Evolutionary conservation across 1,140 invertebrate species (phyloP).

Genomic region (Lerema accius): DNA sequence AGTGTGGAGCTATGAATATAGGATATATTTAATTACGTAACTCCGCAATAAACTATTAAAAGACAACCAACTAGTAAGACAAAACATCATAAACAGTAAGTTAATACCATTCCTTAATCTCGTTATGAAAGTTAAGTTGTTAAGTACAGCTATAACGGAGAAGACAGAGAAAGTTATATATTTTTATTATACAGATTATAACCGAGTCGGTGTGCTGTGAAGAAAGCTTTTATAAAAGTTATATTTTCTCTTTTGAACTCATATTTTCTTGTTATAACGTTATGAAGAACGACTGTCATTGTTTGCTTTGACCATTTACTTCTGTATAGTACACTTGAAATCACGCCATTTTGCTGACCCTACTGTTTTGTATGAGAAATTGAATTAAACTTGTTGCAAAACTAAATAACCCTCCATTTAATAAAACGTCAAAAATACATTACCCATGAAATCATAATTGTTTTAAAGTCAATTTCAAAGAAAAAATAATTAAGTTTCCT

Average conservation of each 20-base stretch:
- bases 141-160: slow-evolving; percentile 17
- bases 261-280: slow-evolving; percentile 2
- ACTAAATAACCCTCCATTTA: too few relatives aligned
- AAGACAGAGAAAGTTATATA: slow-evolving; percentile 27
- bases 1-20: too few relatives aligned
- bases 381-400: too few relatives aligned
- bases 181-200: slow-evolving; percentile 31
- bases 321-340: neutral
- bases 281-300: neutral
- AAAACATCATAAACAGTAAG: slow-evolving; percentile 12
- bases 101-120: slow-evolving; percentile 16
- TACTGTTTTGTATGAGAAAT: too few relatives aligned
- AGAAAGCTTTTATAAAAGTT: slow-evolving; percentile 25
- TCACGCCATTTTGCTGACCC: too few relatives aligned
- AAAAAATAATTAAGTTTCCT: too few relatives aligned
- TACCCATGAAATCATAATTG: too few relatives aligned
- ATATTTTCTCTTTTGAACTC: neutral
- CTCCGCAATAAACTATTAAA: neutral
- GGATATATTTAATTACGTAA: too few relatives aligned
- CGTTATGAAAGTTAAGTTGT: slow-evolving; percentile 23
- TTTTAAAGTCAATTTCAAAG: too few relatives aligned
- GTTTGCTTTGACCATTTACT: neutral
- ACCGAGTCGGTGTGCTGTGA: slow-evolving; percentile 3
- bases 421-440: too few relatives aligned
- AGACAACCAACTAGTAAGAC: neutral